Base-by-base conservation (phyloP, 2,797 vertebrate species). In the Argyrosomus regius region DNA sequence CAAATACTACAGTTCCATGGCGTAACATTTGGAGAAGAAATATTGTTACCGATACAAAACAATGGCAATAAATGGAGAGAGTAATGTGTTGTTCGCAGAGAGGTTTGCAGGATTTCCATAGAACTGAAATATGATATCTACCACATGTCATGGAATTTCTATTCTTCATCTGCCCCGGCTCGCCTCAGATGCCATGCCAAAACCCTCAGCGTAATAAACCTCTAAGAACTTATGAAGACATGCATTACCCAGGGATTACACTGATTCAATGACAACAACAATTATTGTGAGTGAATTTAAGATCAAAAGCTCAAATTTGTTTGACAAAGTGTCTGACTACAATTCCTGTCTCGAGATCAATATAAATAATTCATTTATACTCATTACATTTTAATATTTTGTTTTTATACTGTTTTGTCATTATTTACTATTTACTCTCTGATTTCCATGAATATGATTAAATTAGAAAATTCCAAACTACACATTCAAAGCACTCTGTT, bases 101-200 rank as follows among this genome's bases (percentile, higher is more conserved):
- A 81, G 54, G 59, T 83, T 78, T 79, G 68, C 68, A 75, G 70
- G 69, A 80, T 87, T 86, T 87, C 72, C 71, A 85, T 50, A 52
- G 59, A 72, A 73, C 43, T 81, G 86, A 89, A 89, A 91, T 61
- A 28, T 81, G 87, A 92, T 90, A 86, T 85, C 73, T 60, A 82
- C 74, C 80, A 79, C 73, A 88, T 81, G 86, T 88, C 64, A 76
- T 82, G 88, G 86, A 88, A 90, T 87, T 85, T 86, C 83, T 87
- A 81, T 83, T 89, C 77, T 87, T 90, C 76, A 73, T 90, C 48
- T 87, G 79, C 62, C 77, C 52, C 2, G 54, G 73, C 83, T 88
- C 43, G 78, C 58, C 82, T 92, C 75, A 94, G 92, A 93, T 89
- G 89, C 75, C 3, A 49, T 61, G 89, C 90, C 92, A 94, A 84